Base-by-base conservation (phyloP, 2,113 vertebrate genomes). In the Rhabdornis inornatus region DNA sequence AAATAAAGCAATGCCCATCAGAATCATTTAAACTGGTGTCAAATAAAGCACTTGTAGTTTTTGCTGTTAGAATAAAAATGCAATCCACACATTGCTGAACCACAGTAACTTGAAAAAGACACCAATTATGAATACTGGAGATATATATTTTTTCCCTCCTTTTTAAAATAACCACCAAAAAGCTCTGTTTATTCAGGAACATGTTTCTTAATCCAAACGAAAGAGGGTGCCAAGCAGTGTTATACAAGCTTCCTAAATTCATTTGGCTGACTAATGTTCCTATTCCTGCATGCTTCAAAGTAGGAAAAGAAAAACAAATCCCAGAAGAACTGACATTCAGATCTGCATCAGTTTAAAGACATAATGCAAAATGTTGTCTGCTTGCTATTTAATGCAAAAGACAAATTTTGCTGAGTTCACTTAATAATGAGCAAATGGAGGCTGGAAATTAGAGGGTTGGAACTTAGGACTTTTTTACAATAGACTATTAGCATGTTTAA, bases 221-320 rank as follows among this genome's bases (percentile, higher is more conserved):
- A 82, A 84, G 55, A 89, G 18, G 21, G 33, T 95, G 95, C 94
- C 89, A 96, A 92, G 70, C 52, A 79, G 44, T 23, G 70, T 97
- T 97, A 97, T 56, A 97, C 95, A 97, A 96, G 93, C 85, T 96
- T 97, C 92, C 94, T 95, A 96, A 96, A 95, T 78, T 95, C 88
- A 96, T 95, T 88, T 94, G 89, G 89, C 77, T 96, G 92, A 91
- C 72, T 94, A 96, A 94, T 71, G 59, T 50, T 97, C 96, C 66
- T 69, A 91, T 89, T 94, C 91, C 87, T 87, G 79, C 47, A 17
- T 78, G 89, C 82, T 91, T 95, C 85, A 83, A 93, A 96, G 78
- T 40, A 64, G 76, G 72, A 69, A 69, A 83, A 91, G 68, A 94
- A 86, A 94, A 92, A 91, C 50, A 92, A 89, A 94, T 68, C 63